Base-by-base conservation (phyloP, 1,140 invertebrate genomes). In the Papilio xuthus region DNA sequence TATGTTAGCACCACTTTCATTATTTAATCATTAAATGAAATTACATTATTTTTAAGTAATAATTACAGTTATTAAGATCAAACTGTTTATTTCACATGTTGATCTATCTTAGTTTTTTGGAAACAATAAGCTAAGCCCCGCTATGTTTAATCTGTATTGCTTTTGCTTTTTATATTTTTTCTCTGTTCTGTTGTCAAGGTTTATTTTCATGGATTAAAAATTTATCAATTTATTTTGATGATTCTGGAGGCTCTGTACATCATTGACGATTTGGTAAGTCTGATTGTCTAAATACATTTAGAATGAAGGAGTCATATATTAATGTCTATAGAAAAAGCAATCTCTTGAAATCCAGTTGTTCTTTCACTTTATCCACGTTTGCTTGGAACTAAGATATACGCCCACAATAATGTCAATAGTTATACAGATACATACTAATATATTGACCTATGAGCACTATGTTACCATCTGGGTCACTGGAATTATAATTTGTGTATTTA, bases 211-310 rank as follows among this genome's bases (percentile, higher is more conserved):
- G n/a, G 69, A 71, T 32, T 42, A 41, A 26, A 41, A 44, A 10
- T 26, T 73, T 73, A 20, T 53, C 20, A 60, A 13, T 60, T 60
- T 60, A 60, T 9, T 60, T 60, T 60, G 20, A 74, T 44, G 72
- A 44, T 74, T 74, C 20, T 74, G 26, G 47, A 37, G 47, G 72
- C 28, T 42, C 28, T 56, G 47, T 23, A 74, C 44, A 74, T 74
- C 72, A 23, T 28, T 74, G 26, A 74, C 44, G 47, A 53, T 74
- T 74, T 74, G 72, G 72, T 74, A 53, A 74, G 72, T 74, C 20
- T 32, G 20, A 47, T 23, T 44, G 70, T 60, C 23, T 9, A 60
- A 53, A 53, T 53, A 53, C 4, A 53, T 18, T n/a, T 20, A 53
- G 4, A 47, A 47, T 18, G 15, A 47, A 47, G 44, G 15, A 20